phyloP scores from a whole-genome alignment of 1,140 invertebrate genomes.

The Homarus americanus region DNA sequence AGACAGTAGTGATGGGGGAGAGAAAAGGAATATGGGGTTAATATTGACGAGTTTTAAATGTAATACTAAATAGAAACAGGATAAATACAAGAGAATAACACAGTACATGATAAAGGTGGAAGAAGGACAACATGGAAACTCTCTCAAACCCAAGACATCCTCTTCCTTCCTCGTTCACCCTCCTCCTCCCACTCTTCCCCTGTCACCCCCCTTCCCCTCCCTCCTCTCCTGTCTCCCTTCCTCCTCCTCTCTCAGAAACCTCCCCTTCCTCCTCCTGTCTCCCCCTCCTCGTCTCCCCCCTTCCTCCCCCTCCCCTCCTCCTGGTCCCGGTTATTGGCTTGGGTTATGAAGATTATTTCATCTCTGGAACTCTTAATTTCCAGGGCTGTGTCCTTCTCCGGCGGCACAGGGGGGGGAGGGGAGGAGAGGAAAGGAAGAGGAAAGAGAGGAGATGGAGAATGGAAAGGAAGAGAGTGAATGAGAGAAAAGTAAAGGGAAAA shows the following conservation, averaged over 20 bases:
- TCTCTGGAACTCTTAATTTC: constrained; percentile 55
- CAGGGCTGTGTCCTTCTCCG: constrained; percentile 19
- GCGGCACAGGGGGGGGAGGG: background rate
- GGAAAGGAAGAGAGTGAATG: constrained; percentile 2
- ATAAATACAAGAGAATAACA: no score
- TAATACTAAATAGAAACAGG: background rate
- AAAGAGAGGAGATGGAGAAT: background rate
- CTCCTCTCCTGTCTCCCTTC: background rate
- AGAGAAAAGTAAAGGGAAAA: background rate
- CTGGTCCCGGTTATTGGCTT: constrained; percentile 26
- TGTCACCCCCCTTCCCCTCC: background rate
- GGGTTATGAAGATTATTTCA: constrained; percentile 57
- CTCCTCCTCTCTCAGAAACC: background rate
- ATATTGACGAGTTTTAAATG: background rate
- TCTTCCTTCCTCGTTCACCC: background rate
- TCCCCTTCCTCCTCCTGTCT: background rate
- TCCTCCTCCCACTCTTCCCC: background rate
- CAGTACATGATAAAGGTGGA: background rate
- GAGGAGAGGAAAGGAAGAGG: background rate
- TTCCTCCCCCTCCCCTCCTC: background rate
- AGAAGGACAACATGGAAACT: background rate
- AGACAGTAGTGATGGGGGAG: no score
- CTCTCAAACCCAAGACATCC: background rate
- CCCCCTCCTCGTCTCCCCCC: background rate
- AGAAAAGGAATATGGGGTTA: background rate